phyloP scores from a whole-genome alignment of 35 echinoderm and acorn worm genomes.

The Heliocidaris erythrogramma region DNA sequence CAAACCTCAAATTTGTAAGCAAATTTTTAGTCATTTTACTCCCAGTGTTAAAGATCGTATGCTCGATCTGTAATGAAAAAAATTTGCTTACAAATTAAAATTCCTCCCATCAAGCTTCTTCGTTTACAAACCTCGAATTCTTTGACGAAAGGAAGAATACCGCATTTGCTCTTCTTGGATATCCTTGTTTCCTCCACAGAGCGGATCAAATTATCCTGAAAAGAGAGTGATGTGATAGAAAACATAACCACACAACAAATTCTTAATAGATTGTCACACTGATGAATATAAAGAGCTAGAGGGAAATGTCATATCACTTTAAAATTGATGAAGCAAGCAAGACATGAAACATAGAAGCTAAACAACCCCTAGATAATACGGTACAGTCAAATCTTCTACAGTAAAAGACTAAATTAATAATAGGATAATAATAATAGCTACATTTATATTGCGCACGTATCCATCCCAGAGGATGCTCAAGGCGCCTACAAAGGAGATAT shows the following conservation, averaged over 20 bases:
- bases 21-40: too few relatives aligned
- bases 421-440: too few relatives aligned
- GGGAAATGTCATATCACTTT: neutral
- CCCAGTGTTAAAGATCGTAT: too few relatives aligned
- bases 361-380: too few relatives aligned
- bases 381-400: too few relatives aligned
- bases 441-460: too few relatives aligned
- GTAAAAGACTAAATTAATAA: neutral
- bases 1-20: slow-evolving; percentile 98
- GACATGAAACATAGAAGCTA: neutral
- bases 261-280: neutral
- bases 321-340: neutral
- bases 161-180: slow-evolving; percentile 94
- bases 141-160: slow-evolving; percentile 92
- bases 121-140: slow-evolving; percentile 95
- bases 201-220: slow-evolving; percentile 73
- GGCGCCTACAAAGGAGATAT: too few relatives aligned
- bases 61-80: too few relatives aligned
- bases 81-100: too few relatives aligned
- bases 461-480: too few relatives aligned
- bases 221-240: neutral
- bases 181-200: slow-evolving; percentile 86
- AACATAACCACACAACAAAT: neutral
- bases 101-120: too few relatives aligned
- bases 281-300: neutral